A percentile compares a stretch with the other conserved stretches of the same genome.
Conservation (phyloP, 1,140 invertebrate genomes). For the Galleria mellonella region DNA sequence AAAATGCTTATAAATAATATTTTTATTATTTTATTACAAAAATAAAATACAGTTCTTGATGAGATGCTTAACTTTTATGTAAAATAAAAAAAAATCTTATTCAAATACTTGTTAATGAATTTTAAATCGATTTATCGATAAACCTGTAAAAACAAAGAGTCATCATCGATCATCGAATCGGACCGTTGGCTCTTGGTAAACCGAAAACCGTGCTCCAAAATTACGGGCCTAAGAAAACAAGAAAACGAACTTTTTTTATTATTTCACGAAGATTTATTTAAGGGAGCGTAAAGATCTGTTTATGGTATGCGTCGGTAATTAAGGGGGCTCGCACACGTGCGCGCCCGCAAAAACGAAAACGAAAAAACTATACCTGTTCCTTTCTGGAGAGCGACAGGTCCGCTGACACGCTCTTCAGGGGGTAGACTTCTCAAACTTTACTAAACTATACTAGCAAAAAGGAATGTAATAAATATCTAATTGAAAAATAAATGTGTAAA, state of each 20-base stretch:
- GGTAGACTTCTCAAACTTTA: slow-evolving; percentile 43
- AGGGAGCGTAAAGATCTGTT: slow-evolving; percentile 73
- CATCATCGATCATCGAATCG: slow-evolving; percentile 49
- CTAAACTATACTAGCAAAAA: neutral
- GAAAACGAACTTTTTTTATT: slow-evolving; percentile 29
- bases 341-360: slow-evolving; percentile 56
- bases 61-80: too few species aligned
- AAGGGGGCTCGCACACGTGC: slow-evolving; percentile 66
- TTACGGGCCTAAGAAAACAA: slow-evolving; percentile 67
- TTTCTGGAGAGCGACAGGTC: slow-evolving; percentile 58
- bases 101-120: slow-evolving; percentile 10
- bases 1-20: too few species aligned
- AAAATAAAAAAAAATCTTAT: too few species aligned
- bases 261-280: slow-evolving; percentile 67
- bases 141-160: slow-evolving; percentile 64
- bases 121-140: slow-evolving; percentile 30
- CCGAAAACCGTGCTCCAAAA: slow-evolving; percentile 51
- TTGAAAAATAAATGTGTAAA: too few species aligned
- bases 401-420: slow-evolving; percentile 49
- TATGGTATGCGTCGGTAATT: slow-evolving; percentile 72
- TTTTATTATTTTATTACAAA: too few species aligned
- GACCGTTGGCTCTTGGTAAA: slow-evolving; percentile 42
- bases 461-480: too few species aligned
- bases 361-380: slow-evolving; percentile 67
- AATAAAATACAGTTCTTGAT: too few species aligned